Base-by-base conservation (phyloP, 2,113 vertebrate genomes). In the Chinchilla lanigera region DNA sequence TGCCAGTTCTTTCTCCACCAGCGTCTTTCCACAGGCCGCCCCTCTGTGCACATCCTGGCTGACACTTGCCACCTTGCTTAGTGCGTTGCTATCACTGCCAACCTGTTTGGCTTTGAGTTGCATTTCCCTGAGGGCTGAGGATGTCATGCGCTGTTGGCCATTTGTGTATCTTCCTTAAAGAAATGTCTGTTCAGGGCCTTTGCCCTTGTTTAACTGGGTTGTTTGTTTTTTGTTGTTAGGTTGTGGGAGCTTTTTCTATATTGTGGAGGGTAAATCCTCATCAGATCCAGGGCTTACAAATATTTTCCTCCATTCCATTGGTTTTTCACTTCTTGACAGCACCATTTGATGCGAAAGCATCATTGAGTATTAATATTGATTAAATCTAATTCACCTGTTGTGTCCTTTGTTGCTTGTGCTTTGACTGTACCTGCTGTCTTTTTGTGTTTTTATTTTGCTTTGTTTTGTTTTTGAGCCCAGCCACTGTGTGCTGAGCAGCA, bases 11-110 rank as follows among this genome's bases (percentile, higher is more conserved):
- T 38, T 26, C 17, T 50, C 54, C 26, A n/a, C 3, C 61, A 16
- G 41, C 41, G 12, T 38, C 67, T 71, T 0, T 4, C 7, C 1
- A 4, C 3, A 52, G 3, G 0, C 9, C 20, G 1, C 24, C 33
- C 7, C 0, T 67, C 8, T 38, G 50, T 71, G 33, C 77, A 38
- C 30, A 22, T 44, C 33, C 22, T 87, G 12, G 0, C 41, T 47
- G 1, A 3, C 11, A 3, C 63, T 65, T 54, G 0, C 3, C 47
- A 7, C 38, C 22, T 58, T 22, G 41, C 11, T 4, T 58, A n/a
- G n/a, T n/a, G n/a, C 41, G 22, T 87, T 3, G n/a, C 67, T 38
- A 7, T 71, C n/a, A 7, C 67, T 38, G 67, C 17, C 41, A 75
- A 19, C 71, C 71, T 14, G 41, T 75, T 35, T 30, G 38, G 16